A percentile compares a stretch with the other conserved stretches of the same genome.
phyloP scores from a whole-genome alignment of 2,797 vertebrate genomes.

The Gadopsis bispinosus region DNA sequence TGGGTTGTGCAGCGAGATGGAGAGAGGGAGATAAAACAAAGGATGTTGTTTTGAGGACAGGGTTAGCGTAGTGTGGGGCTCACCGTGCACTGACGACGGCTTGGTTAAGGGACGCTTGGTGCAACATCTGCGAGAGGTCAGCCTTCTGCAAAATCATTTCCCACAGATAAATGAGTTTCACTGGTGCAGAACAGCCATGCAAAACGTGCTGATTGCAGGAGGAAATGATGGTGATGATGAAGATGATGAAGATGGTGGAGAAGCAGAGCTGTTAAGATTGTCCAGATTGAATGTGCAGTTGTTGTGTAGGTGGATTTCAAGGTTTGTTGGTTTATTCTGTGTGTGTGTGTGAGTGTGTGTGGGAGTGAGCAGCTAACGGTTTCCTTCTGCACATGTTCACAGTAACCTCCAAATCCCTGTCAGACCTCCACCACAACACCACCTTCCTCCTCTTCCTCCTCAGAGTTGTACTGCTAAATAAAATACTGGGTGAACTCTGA shows the following conservation, averaged over 20 bases:
- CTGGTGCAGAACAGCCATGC: constrained; percentile 14
- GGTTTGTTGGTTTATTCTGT: constrained; percentile 59
- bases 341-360: constrained; percentile 64
- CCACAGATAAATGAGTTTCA: constrained; percentile 46
- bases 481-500: constrained; percentile 37
- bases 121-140: constrained; percentile 51
- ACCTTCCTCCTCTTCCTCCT: constrained; percentile 12
- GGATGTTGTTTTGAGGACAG: constrained; percentile 31
- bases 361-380: constrained; percentile 40
- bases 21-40: constrained; percentile 58
- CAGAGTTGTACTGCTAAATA: constrained; percentile 7
- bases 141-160: constrained; percentile 49
- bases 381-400: constrained; percentile 43
- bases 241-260: constrained; percentile 23
- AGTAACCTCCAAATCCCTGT: constrained; percentile 34
- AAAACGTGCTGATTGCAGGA: background rate
- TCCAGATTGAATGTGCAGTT: constrained; percentile 49
- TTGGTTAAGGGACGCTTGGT: background rate
- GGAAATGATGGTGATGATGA: constrained; percentile 18
- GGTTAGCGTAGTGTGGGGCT: constrained; percentile 24
- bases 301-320: constrained; percentile 69
- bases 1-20: constrained; percentile 61
- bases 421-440: constrained; percentile 16
- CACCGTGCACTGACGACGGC: constrained; percentile 6
- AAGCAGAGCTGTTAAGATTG: constrained; percentile 20